Conservation (phyloP, 2,797 vertebrate species). For the Sardinella longiceps region DNA sequence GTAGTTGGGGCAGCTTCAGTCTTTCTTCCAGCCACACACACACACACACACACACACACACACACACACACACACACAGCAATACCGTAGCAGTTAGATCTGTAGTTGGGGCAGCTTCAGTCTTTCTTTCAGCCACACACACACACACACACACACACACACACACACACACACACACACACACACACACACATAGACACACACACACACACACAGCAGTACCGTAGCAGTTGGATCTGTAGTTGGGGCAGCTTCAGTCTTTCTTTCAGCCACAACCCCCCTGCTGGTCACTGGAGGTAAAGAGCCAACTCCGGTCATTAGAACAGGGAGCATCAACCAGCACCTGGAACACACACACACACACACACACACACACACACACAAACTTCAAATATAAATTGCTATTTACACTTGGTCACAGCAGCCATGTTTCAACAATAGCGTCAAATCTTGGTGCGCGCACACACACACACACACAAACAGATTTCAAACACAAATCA, state of each 20-base stretch:
- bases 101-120: too few species aligned
- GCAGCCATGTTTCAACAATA: too few species aligned
- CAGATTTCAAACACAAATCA: neutral
- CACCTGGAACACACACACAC: conserved; percentile 73
- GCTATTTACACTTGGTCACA: too few species aligned
- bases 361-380: too few species aligned
- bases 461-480: conserved; percentile 34
- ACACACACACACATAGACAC: conserved; percentile 23
- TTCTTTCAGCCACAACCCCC: conserved; percentile 78
- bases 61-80: too few species aligned
- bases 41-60: neutral
- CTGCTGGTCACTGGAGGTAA: conserved; percentile 77
- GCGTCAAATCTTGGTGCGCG: too few species aligned
- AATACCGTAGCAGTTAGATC: too few species aligned
- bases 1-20: too few species aligned
- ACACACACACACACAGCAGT: conserved; percentile 49
- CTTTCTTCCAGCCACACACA: too few species aligned
- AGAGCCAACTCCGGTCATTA: conserved; percentile 95
- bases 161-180: conserved; percentile 28
- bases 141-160: conserved; percentile 30
- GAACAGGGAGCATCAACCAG: conserved; percentile 95
- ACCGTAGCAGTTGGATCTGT: conserved; percentile 88
- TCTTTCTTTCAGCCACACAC: neutral
- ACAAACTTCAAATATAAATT: too few species aligned
- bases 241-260: conserved; percentile 79